A percentile compares a stretch with the other conserved stretches of the same genome.
Conservation (phyloP, 2,113 vertebrate genomes). For the Notarius quadriscutis region DNA sequence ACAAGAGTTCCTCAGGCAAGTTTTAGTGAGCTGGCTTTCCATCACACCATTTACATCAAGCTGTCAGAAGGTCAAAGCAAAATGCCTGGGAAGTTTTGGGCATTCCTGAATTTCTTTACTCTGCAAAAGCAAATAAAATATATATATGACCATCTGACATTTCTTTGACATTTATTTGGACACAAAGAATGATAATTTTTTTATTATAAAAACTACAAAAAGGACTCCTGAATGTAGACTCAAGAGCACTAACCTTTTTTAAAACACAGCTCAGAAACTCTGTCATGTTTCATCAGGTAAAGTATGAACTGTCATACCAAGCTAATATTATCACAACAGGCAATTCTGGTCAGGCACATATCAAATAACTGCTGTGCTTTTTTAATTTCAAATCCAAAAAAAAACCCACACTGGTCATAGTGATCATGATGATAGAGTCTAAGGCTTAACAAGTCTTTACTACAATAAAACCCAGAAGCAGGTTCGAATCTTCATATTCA, state of each 20-base stretch:
- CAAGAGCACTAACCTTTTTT: slow-evolving; percentile 67
- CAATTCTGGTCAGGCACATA: slow-evolving; percentile 19
- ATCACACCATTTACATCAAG: slow-evolving; percentile 6
- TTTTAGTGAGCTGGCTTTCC: neutral
- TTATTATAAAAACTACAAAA: slow-evolving; percentile 55
- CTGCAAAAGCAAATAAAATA: slow-evolving; percentile 41
- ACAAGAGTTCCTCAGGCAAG: neutral
- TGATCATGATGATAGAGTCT: neutral
- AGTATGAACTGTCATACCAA: slow-evolving; percentile 21
- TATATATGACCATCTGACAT: slow-evolving; percentile 74
- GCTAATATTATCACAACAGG: slow-evolving; percentile 17
- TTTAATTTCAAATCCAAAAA: slow-evolving; percentile 39
- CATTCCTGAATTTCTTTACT: neutral
- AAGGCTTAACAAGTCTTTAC: neutral
- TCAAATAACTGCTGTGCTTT: slow-evolving; percentile 33
- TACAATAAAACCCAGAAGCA: slow-evolving; percentile 8
- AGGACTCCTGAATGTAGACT: slow-evolving; percentile 46
- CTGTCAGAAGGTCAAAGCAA: slow-evolving; percentile 18
- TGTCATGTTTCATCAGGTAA: slow-evolving; percentile 12
- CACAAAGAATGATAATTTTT: slow-evolving; percentile 63
- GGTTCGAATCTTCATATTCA: neutral
- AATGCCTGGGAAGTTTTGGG: slow-evolving; percentile 9
- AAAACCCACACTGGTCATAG: neutral
- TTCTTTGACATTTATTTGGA: slow-evolving; percentile 76
- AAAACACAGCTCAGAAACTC: slow-evolving; percentile 51